Evolutionary conservation across 1,140 invertebrate species (phyloP).

Genomic region (Bradysia coprophila): DNA sequence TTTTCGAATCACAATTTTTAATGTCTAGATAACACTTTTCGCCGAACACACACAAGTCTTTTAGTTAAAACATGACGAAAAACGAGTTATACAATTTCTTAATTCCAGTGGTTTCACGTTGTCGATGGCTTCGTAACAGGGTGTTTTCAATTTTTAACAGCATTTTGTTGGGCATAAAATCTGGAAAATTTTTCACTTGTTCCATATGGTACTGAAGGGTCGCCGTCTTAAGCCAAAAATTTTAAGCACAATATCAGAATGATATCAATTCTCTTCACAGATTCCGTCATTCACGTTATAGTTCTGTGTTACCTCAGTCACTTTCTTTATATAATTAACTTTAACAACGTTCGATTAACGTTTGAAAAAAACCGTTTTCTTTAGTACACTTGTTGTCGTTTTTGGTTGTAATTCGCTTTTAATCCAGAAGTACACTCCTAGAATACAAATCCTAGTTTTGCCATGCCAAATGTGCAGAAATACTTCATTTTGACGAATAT

Average conservation of each 20-base stretch:
- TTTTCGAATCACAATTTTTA: too few species aligned
- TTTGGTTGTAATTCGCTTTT: background rate
- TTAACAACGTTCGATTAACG: background rate
- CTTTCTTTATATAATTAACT: background rate
- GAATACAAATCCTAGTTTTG: background rate
- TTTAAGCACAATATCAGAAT: background rate
- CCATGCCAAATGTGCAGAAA: background rate
- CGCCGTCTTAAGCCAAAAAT: background rate
- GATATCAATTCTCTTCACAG: background rate
- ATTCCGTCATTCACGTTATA: background rate
- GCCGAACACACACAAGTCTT: too few species aligned
- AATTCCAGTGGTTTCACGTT: slow-evolving; percentile 59
- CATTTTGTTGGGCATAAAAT: slow-evolving; percentile 29
- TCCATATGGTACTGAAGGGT: slow-evolving; percentile 1
- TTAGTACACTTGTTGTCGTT: background rate
- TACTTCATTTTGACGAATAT: background rate
- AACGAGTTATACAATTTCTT: slow-evolving; percentile 71
- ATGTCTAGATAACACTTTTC: too few species aligned
- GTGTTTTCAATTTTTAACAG: slow-evolving; percentile 44
- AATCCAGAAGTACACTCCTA: background rate
- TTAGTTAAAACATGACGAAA: slow-evolving; percentile 62
- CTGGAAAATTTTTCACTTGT: too few species aligned
- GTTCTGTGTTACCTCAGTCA: background rate
- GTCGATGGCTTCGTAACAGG: slow-evolving; percentile 56
- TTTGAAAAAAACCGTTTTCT: background rate